A percentile compares a stretch with the other conserved stretches of the same genome.
phyloP scores from a whole-genome alignment of 2,113 vertebrate genomes.

The Melanerpes aurifrons region DNA sequence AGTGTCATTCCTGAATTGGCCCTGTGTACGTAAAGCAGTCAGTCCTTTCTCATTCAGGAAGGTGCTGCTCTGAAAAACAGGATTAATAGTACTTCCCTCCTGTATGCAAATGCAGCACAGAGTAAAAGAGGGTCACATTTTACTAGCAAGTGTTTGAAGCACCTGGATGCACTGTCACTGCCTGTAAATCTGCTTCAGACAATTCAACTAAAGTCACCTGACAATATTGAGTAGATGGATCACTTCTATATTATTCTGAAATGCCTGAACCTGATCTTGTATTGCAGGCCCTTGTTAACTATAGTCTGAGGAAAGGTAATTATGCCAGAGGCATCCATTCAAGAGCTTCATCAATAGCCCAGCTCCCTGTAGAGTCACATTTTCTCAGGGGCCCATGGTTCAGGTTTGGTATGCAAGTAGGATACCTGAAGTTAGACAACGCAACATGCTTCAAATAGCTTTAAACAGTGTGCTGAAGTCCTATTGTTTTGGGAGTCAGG shows the following conservation, averaged over 20 bases:
- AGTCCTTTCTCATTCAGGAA: background rate
- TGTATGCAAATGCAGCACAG: background rate
- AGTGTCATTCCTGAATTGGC: background rate
- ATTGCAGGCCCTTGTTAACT: background rate
- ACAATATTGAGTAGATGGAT: background rate
- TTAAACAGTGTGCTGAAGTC: background rate
- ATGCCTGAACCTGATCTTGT: background rate
- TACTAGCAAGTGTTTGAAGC: background rate
- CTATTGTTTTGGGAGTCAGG: background rate
- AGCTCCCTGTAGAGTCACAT: background rate
- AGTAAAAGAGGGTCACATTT: background rate
- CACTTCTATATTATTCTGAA: background rate
- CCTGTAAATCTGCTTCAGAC: background rate
- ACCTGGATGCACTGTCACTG: background rate
- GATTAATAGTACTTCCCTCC: background rate
- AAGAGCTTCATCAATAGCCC: background rate
- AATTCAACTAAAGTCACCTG: background rate
- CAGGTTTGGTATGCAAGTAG: background rate
- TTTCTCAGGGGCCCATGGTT: background rate
- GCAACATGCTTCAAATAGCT: background rate
- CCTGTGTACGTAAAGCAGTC: background rate
- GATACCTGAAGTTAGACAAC: background rate
- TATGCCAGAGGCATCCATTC: background rate
- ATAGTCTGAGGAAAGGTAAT: background rate
- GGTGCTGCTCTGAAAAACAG: background rate